Evolutionary conservation across 2,888 invertebrate genomes (phyloP), one percentile per base, ranked within the genome.

Genomic region (Tenthredo distinguenda): DNA sequence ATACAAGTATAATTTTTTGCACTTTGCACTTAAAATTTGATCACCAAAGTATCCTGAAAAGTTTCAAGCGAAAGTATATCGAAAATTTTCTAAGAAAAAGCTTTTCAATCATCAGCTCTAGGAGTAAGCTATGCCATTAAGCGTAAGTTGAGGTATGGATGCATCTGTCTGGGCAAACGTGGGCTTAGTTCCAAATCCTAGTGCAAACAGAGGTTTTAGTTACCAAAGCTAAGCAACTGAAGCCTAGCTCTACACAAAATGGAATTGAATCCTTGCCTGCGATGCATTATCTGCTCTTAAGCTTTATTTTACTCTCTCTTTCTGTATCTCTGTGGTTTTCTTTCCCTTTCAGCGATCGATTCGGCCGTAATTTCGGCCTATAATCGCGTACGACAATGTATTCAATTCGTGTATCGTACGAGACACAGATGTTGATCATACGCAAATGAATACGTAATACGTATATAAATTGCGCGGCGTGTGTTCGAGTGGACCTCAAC

Each of bases 111-210:
- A 87, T 87, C 86, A 87, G 86, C 87, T 87, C 87, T 87, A 88
- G 90, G 90, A 90, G 89, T 91, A 91, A 91, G 91, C 92, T 90
- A 87, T 88, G 91, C 92, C 90, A 92, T 91, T 92, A 92, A 90
- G 58, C 37, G 55, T 65, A 76, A 86, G 85, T 76, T 71, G 85
- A 72, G 86, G 85, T 84, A 91, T 92, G 91, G 91, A 91, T 91
- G 91, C 92, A 92, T 92, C 92, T 91, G 92, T 92, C 92, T 92
- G 91, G 90, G 92, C 90, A 92, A 92, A 92, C 92, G 89, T 90
- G 90, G 91, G 91, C 92, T 92, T 91, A 91, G 91, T 89, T 92
- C 91, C 91, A 91, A 91, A 91, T 91, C 92, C 91, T 87, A 91
- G 88, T 88, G 92, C 91, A 92, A 92, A 92, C 90, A 91, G 89